phyloP scores from a whole-genome alignment of 2,797 vertebrate species.

The Octomys mimax region DNA sequence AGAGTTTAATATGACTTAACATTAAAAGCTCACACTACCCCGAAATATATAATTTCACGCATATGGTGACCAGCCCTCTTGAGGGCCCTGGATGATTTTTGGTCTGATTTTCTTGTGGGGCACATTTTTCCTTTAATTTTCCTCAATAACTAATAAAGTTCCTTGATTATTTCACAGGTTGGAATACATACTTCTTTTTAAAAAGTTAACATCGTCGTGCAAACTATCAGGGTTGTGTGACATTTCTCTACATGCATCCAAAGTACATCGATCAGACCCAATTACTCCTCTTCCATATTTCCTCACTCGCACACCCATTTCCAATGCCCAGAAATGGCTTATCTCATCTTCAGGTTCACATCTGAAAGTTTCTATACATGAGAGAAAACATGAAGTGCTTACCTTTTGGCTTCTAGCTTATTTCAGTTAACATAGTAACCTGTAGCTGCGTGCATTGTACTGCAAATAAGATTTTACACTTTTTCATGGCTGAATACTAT shows the following conservation, averaged over 20 bases:
- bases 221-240: too few relatives aligned
- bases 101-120: background rate
- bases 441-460: background rate
- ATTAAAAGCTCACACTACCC: conserved; percentile 99
- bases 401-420: background rate
- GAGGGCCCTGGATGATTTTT: too few relatives aligned
- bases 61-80: too few relatives aligned
- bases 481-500: background rate
- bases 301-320: accelerated
- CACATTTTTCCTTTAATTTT: background rate
- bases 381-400: background rate
- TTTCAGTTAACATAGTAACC: background rate
- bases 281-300: background rate
- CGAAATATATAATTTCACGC: conserved; percentile 99
- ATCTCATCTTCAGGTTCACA: background rate
- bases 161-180: background rate
- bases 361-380: background rate
- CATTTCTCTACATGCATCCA: background rate
- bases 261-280: background rate
- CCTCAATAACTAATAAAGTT: background rate
- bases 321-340: background rate
- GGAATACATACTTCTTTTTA: background rate
- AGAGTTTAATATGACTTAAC: too few relatives aligned
- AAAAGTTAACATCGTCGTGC: background rate
- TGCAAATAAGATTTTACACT: background rate